These are phyloP conservation scores for Microtus oregoni DNA, from an alignment of 2,113 vertebrate genomes.

Conservation along the genomic window DNA sequence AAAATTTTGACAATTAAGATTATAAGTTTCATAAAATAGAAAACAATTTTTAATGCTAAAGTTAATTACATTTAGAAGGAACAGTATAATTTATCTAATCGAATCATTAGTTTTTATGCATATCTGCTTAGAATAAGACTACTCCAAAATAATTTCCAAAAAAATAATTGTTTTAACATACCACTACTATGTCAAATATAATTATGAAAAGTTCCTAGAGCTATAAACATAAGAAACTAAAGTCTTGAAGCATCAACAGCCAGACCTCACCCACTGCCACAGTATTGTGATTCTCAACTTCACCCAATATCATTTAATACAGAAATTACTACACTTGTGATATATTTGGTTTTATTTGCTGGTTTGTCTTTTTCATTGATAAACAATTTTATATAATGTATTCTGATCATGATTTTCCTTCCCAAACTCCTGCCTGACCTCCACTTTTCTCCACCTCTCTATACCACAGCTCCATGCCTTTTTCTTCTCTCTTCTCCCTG, in stretches of 20 bases:
- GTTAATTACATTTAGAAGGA: background rate
- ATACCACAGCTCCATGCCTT: too few relatives aligned
- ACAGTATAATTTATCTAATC: background rate
- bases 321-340: background rate
- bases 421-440: background rate
- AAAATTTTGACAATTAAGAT: background rate
- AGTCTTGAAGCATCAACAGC: background rate
- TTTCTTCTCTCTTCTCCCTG: background rate
- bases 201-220: background rate
- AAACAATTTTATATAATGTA: background rate
- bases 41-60: background rate
- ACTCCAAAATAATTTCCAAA: background rate
- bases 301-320: background rate
- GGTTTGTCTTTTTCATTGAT: background rate
- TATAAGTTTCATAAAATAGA: background rate
- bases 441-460: rapidly evolving
- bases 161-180: background rate
- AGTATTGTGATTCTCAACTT: background rate
- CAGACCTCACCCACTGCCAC: background rate
- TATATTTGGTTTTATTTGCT: background rate
- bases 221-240: background rate
- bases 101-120: background rate
- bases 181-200: background rate
- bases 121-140: background rate
- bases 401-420: background rate